A percentile compares a stretch with the other conserved stretches of the same genome.
Evolutionary conservation across 2,113 vertebrate genomes (phyloP).

Genomic region (Halichoerus grypus): DNA sequence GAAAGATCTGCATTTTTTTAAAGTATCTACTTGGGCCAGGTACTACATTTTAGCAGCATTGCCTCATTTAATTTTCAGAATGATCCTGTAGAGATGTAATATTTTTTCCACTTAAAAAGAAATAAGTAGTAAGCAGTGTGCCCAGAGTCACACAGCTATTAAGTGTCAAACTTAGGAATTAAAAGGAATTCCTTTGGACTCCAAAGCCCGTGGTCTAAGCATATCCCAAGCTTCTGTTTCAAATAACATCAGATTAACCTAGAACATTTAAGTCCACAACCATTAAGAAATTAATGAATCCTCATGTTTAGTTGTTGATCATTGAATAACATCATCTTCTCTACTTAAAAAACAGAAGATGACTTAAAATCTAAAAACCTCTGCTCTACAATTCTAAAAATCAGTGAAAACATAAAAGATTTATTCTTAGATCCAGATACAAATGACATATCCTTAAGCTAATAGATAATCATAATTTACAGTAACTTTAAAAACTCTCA

Average conservation of each 20-base stretch:
- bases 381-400: neutral
- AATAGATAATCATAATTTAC: neutral
- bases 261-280: neutral
- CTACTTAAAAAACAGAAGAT: neutral
- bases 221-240: neutral
- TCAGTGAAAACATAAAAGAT: neutral
- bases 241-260: neutral
- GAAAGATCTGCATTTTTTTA: neutral
- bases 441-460: neutral
- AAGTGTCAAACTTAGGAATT: neutral
- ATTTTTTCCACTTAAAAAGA: neutral
- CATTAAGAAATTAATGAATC: neutral
- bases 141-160: neutral
- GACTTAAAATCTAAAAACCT: neutral
- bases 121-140: neutral
- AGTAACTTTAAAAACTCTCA: neutral
- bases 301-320: neutral
- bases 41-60: neutral
- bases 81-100: neutral
- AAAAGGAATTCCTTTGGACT: neutral
- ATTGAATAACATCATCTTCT: neutral
- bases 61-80: neutral
- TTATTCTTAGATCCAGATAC: neutral
- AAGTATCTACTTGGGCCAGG: neutral
- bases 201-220: neutral